Conservation (phyloP, 2,797 vertebrate genomes). For the Choloepus didactylus region DNA sequence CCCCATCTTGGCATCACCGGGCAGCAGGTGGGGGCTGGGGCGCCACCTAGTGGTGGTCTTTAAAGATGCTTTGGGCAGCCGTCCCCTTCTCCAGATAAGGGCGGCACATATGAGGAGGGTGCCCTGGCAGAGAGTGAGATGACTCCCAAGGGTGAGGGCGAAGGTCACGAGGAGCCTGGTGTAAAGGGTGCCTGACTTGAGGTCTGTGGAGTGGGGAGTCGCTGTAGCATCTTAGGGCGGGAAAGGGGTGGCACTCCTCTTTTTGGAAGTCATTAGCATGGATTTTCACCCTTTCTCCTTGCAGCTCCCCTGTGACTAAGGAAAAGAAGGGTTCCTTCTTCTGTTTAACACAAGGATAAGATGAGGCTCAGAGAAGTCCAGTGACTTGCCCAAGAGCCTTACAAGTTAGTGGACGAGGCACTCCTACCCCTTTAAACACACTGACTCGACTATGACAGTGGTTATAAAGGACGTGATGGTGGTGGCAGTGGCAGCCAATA, state of each 20-base stretch:
- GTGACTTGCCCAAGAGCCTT: not conserved
- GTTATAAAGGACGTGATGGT: not conserved
- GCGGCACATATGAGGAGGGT: not conserved
- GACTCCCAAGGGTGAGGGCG: not conserved
- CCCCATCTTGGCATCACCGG: too few relatives aligned
- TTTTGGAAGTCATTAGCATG: not conserved
- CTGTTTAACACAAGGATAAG: not conserved
- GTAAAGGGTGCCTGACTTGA: not conserved
- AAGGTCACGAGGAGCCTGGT: not conserved
- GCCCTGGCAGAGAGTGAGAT: not conserved
- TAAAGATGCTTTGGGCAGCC: not conserved
- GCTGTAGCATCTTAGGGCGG: not conserved
- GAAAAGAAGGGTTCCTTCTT: not conserved
- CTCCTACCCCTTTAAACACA: not conserved
- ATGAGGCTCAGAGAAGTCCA: not conserved
- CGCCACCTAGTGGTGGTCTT: conserved; percentile 30
- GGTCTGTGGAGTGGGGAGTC: not conserved
- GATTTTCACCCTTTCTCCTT: not conserved
- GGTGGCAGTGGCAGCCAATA: not conserved
- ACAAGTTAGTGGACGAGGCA: not conserved
- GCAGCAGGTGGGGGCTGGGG: not conserved
- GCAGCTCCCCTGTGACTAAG: not conserved
- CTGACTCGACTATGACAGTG: not conserved
- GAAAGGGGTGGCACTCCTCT: not conserved
- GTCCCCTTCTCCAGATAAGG: not conserved